Conservation (phyloP, 2,113 vertebrate genomes). For the Corydoras sp. region DNA sequence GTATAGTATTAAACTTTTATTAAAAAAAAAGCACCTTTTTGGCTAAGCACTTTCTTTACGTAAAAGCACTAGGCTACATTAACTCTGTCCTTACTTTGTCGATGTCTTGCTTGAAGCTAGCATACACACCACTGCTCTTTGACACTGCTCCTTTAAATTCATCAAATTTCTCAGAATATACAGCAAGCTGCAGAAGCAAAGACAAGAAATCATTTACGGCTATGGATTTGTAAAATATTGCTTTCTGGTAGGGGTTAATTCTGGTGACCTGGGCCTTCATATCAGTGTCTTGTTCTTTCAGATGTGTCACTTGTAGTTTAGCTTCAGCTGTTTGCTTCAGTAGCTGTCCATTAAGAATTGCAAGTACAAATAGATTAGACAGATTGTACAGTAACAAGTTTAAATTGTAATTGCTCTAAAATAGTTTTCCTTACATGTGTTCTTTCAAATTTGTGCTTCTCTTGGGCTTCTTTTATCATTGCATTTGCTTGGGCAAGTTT, state of each 20-base stretch:
- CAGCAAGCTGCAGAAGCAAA: slow-evolving; percentile 70
- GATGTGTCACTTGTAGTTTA: slow-evolving; percentile 81
- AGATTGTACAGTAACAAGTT: neutral
- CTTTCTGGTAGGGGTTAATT: neutral
- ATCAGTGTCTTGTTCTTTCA: slow-evolving; percentile 84
- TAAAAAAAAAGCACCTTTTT: too few species aligned
- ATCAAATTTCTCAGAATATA: slow-evolving; percentile 95
- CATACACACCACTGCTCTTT: slow-evolving; percentile 91
- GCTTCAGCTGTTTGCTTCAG: slow-evolving; percentile 82
- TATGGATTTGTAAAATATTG: neutral
- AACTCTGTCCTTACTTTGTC: slow-evolving; percentile 79
- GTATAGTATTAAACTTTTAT: too few species aligned
- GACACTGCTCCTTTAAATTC: slow-evolving; percentile 91
- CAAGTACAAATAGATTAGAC: neutral
- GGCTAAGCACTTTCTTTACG: too few species aligned
- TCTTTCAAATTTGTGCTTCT: slow-evolving; percentile 82
- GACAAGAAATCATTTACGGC: neutral
- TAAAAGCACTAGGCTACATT: too few species aligned
- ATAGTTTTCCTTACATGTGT: slow-evolving; percentile 70
- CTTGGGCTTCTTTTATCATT: slow-evolving; percentile 80
- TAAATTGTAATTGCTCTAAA: neutral
- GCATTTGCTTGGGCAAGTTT: slow-evolving; percentile 86
- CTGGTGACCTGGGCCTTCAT: slow-evolving; percentile 81
- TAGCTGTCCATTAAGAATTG: slow-evolving; percentile 63
- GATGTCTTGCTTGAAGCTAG: slow-evolving; percentile 95